Evolutionary conservation across 37 sponge, comb jelly and placozoan species (phyloP), one percentile per base, ranked within the genome.

Genomic region (Cladorhizidae sp.): DNA sequence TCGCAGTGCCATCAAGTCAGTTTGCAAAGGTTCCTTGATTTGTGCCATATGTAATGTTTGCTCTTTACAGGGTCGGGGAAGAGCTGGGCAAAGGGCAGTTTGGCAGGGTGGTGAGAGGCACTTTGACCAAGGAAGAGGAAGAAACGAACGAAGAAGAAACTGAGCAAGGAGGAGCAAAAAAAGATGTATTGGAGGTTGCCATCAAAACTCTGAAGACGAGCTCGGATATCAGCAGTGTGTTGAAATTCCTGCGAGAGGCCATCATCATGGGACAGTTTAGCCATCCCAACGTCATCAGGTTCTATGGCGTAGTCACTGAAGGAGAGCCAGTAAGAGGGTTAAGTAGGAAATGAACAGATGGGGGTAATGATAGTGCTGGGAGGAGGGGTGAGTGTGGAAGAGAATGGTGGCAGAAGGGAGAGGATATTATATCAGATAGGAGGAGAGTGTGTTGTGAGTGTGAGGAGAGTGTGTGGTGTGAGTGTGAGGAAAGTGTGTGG

Each of bases 261-360:
- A 36, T 32, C 67, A 65, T 65, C 35, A 65, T 65, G 67, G 67
- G 67, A 31, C 67, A 65, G 67, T 65, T 65, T 12, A 32, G 36
- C 12, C 67, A 65, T 31, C 67, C 67, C 67, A 65, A 31, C 32
- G 67, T 65, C 67, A 65, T 65, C 67, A 65, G 11, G 36, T 32
- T 65, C 1, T 33, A 65, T 65, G 67, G 67, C 26, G 35, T 65
- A 5, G 12, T 65, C 67, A 65, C 36, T 31, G 33, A 32, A 12
- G 36, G 67, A 65, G 67, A 65, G 31, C 7, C 67, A 35, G 67
- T 65, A 33, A 65, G 67, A 45, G 49, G 9, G 9, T n/a, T n/a
- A n/a, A n/a, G n/a, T n/a, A n/a, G n/a, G n/a, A n/a, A n/a, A n/a
- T n/a, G n/a, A n/a, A n/a, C n/a, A n/a, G n/a, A n/a, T n/a, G n/a